Evolutionary conservation across 2,113 vertebrate genomes (phyloP), one percentile per base, ranked within the genome.

Genomic region (Cyanistes caeruleus): DNA sequence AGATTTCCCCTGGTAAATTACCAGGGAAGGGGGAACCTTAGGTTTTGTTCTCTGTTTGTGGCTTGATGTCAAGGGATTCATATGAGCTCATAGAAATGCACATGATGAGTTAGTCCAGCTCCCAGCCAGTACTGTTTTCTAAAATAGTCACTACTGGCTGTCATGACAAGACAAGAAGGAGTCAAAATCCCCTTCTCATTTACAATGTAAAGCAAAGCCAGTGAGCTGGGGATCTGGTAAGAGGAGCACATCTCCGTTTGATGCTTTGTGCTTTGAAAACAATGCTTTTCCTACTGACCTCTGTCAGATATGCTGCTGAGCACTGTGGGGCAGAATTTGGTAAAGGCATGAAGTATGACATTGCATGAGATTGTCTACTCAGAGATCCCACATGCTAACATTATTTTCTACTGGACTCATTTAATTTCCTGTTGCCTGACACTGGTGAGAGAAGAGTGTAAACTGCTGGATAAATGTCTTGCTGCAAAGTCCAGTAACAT

Each of bases 1-100:
- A 95, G 89, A 94, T 95, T 98, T 98, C 88, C 94, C 96, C 97
- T 72, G 70, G 90, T 96, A 92, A 87, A 78, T 96, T 95, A 91
- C 44, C 11, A 18, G 68, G 63, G n/a, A 56, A 70, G 86, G 69
- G 43, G 14, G 75, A 39, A 97, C 92, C 91, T 95, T 87, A 67
- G 31, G 70, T 69, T 95, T 95, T 93, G 55, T 92, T 93, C 87
- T 95, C 83, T 84, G 69, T 24, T 90, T 97, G 84, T 89, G 62
- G 59, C 49, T 81, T 5, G 3, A 27, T 53, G 86, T 94, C 80
- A 94, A 84, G 46, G 60, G 49, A 93, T 87, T 92, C 28, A 14
- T 41, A 41, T 78, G 80, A 96, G 58, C 44, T 93, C 65, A 67
- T 13, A 82, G 8, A 33, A 65, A 35, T 72, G 53, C 65, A 90